Conservation (phyloP, 2,888 invertebrate species). For the Eupeodes luniger region DNA sequence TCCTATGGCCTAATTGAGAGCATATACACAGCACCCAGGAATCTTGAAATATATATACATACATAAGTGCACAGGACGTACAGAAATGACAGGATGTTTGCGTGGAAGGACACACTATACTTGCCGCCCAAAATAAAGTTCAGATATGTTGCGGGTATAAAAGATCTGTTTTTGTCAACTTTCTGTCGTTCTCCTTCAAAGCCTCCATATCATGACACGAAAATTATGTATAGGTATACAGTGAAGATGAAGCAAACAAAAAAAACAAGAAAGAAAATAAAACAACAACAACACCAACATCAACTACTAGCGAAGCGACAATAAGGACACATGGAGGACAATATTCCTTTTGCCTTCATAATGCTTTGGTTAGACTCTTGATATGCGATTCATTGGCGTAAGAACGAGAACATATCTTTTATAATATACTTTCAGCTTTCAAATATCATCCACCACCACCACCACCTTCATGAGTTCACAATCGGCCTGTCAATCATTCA, state of each 20-base stretch:
- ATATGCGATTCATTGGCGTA: conserved; percentile 68
- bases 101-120: conserved; percentile 44
- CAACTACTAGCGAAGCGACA: neutral
- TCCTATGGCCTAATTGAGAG: conserved; percentile 70
- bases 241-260: conserved; percentile 15
- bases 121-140: neutral
- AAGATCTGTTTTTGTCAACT: conserved; percentile 73
- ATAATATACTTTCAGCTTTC: neutral
- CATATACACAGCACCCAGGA: conserved; percentile 51
- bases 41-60: neutral
- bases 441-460: conserved; percentile 16
- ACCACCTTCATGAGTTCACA: conserved; percentile 64
- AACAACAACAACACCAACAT: neutral
- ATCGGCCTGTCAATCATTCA: conserved; percentile 74
- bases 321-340: conserved; percentile 55
- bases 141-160: neutral
- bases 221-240: conserved; percentile 8
- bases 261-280: conserved; percentile 7
- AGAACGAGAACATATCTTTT: conserved; percentile 43
- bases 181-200: conserved; percentile 62
- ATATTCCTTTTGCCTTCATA: conserved; percentile 55
- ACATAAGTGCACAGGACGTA: neutral
- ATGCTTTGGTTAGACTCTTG: conserved; percentile 43
- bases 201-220: conserved; percentile 34
- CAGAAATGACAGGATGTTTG: conserved; percentile 25